Evolutionary conservation across 2,888 invertebrate genomes (phyloP), one percentile per base, ranked within the genome.

Genomic region (Lithophane leautieri): DNA sequence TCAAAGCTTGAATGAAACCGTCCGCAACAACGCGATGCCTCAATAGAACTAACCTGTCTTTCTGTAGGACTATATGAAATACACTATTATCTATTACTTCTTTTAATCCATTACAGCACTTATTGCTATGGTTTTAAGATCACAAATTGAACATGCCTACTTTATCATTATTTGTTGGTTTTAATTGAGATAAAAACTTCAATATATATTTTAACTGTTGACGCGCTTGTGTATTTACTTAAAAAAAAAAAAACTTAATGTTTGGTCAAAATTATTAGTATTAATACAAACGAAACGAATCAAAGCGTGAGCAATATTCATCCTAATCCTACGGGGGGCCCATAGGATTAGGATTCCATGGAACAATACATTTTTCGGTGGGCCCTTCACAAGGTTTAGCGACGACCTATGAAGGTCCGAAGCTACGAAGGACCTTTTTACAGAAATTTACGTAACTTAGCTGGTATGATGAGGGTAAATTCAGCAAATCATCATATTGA

Each of bases 171-270:
- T 62, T 42, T 1, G 16, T 68, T 25, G 52, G 0, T n/a, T 14
- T 4, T 50, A 9, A 52, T n/a, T 28, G 4, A 14, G 76, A 76
- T 76, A 70, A 54, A 50, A 54, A 47, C 6, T 34, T 40, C 14
- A 14, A 42, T 47, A 40, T 8, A 61, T 14, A 14, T 22, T 50
- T 4, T 28, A 14, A 4, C 9, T 25, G 25, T 77, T 42, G 8
- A 40, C 19, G 52, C 1, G 16, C 4, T 50, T 40, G 25, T 16
- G 22, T 14, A 16, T 4, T 12, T n/a, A 22, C 22, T 34, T 34
- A 6, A 34, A 34, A 34, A 34, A 34, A 34, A 34, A n/a, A n/a
- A n/a, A 34, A 34, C 34, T 34, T 34, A 34, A 6, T 42, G 22
- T 25, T 50, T n/a, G 12, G 2, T 11, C 11, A n/a, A 19, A 9